Evolutionary conservation across 2,113 vertebrate genomes (phyloP).

Genomic region (Nicator chloris): DNA sequence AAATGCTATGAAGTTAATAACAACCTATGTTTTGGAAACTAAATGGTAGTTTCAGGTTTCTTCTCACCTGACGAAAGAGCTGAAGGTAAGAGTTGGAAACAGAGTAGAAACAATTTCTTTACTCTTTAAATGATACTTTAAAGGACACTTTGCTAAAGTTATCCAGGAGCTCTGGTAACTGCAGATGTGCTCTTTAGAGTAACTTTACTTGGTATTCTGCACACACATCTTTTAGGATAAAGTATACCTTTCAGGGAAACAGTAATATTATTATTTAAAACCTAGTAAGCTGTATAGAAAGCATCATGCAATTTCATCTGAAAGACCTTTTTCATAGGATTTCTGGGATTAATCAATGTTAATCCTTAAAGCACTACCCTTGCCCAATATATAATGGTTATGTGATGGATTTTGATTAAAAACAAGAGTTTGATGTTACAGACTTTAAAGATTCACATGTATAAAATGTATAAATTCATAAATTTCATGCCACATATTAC

Average conservation of each 20-base stretch:
- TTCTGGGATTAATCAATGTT: neutral
- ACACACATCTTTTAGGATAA: neutral
- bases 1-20: neutral
- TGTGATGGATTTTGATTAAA: neutral
- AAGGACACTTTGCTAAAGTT: neutral
- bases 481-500: constrained; percentile 46
- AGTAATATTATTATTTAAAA: neutral
- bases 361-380: neutral
- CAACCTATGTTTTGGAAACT: neutral
- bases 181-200: neutral
- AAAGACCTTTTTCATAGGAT: neutral
- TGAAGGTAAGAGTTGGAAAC: neutral
- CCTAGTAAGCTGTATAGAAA: neutral
- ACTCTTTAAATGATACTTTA: neutral
- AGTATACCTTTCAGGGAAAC: neutral
- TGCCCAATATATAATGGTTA: neutral
- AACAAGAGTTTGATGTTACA: neutral
- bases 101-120: neutral
- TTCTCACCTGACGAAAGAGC: neutral
- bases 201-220: neutral
- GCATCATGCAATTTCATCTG: neutral
- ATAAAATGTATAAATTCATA: constrained; percentile 37
- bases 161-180: neutral
- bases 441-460: neutral
- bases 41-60: neutral